Evolutionary conservation across 2,888 invertebrate genomes (phyloP).

Genomic region (Chironomus riparius): DNA sequence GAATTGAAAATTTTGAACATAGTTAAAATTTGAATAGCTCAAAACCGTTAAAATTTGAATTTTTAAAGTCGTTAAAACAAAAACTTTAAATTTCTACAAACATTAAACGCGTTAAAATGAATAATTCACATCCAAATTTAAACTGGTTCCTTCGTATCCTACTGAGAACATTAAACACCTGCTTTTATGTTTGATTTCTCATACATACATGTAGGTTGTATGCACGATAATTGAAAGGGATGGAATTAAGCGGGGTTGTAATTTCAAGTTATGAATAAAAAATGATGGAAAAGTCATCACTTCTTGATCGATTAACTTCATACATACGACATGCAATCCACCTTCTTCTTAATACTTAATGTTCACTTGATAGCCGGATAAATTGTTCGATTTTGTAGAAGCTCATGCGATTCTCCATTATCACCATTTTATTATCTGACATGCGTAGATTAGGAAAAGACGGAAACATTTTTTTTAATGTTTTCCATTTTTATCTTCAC

Average conservation of each 20-base stretch:
- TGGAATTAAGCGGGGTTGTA: neutral
- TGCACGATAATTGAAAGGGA: neutral
- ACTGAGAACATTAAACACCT: neutral
- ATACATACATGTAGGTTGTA: neutral
- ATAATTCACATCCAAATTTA: no score
- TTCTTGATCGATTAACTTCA: constrained; percentile 15
- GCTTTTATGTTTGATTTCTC: neutral
- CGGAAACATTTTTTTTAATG: neutral
- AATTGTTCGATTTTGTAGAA: no score
- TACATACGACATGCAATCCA: neutral
- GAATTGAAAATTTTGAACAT: neutral
- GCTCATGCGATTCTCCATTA: neutral
- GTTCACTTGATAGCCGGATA: no score
- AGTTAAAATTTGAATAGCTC: neutral
- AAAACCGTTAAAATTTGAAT: no score
- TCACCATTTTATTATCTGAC: constrained; percentile 10
- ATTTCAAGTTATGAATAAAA: constrained; percentile 11
- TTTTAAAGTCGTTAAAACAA: no score
- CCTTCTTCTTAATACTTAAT: no score
- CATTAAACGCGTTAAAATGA: no score
- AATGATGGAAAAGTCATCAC: constrained; percentile 25
- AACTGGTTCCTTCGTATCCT: no score
- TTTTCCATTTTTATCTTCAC: no score
- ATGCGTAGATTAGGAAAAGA: constrained; percentile 12
- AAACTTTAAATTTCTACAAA: no score